Base-by-base conservation (phyloP, 2,888 invertebrate species). In the Euplagia quadripunctaria region DNA sequence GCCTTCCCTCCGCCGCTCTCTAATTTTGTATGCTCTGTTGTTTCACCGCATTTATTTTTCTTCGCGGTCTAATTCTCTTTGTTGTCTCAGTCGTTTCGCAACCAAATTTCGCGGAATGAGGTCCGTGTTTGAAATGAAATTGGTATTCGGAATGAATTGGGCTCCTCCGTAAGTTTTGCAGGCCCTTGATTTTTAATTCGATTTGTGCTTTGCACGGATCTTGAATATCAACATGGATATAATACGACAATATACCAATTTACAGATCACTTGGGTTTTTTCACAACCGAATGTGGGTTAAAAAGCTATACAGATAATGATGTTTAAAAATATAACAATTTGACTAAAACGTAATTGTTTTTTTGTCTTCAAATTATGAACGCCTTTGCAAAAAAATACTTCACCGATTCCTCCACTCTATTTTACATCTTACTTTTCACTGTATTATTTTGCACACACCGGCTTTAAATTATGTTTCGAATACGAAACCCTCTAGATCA, bases 61-160 rank as follows among this genome's bases (percentile, higher is more conserved):
- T 94, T 93, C 90, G 92, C 92, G 94, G 93, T 94, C 94, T 94
- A 94, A 94, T 95, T 94, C 93, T 94, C 93, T 92, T 94, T 94
- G 93, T 94, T 94, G 94, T 94, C 93, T 93, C 92, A 89, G 92
- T 90, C 93, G 91, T 94, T 94, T 93, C 93, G 94, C 94, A 94
- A 94, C 94, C 94, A 94, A 95, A 95, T 95, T 94, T 93, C 87
- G 88, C 88, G 90, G 86, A 94, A 94, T 93, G 94, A 93, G 93
- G 93, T 94, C 94, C 93, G 91, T 89, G 91, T 91, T 90, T 90
- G 89, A 92, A 91, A 93, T 93, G 92, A 93, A 94, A 94, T 95
- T 94, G 93, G 94, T 94, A 94, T 95, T 94, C 93, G 89, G 90
- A 91, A 92, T 93, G 93, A 93, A 94, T 94, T 93, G 91, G 88